These are phyloP conservation scores for Xylocopa sonorina DNA, from an alignment of 1,140 invertebrate genomes.

Conservation along the genomic window DNA sequence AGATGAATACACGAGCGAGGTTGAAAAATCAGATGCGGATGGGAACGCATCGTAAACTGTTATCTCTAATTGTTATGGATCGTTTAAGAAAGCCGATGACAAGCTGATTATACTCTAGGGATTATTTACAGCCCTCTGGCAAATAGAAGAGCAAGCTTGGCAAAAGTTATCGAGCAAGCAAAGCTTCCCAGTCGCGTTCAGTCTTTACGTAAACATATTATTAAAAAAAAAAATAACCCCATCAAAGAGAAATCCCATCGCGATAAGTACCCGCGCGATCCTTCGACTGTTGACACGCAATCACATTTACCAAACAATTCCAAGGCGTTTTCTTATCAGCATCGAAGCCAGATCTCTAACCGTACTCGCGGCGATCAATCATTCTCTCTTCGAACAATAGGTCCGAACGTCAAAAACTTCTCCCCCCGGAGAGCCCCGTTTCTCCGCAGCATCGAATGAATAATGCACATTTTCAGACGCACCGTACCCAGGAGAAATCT, in stretches of 20 bases:
- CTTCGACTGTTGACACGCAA: not conserved
- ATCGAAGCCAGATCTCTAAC: not conserved
- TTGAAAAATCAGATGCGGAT: not conserved
- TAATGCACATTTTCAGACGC: conserved; percentile 46
- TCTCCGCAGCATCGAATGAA: conserved; percentile 18
- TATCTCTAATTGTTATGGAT: not conserved
- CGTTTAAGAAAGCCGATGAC: not conserved
- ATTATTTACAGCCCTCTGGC: no score
- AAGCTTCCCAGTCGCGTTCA: no score
- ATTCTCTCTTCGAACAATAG: conserved; percentile 2
- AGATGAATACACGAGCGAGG: not conserved
- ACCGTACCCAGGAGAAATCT: conserved; percentile 41
- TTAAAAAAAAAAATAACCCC: no score
- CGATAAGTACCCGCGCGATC: not conserved
- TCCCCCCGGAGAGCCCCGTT: not conserved
- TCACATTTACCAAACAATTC: not conserved
- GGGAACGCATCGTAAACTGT: not conserved
- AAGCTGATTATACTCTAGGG: not conserved
- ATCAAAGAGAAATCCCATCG: not conserved
- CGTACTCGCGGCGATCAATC: conserved; percentile 20
- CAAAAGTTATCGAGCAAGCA: no score
- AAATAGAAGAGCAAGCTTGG: no score
- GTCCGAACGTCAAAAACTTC: conserved; percentile 28
- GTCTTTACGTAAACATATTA: no score
- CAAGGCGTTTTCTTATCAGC: not conserved